Evolutionary conservation across 2,113 vertebrate genomes (phyloP), one percentile per base, ranked within the genome.

Genomic region (Ploceus nigricollis): DNA sequence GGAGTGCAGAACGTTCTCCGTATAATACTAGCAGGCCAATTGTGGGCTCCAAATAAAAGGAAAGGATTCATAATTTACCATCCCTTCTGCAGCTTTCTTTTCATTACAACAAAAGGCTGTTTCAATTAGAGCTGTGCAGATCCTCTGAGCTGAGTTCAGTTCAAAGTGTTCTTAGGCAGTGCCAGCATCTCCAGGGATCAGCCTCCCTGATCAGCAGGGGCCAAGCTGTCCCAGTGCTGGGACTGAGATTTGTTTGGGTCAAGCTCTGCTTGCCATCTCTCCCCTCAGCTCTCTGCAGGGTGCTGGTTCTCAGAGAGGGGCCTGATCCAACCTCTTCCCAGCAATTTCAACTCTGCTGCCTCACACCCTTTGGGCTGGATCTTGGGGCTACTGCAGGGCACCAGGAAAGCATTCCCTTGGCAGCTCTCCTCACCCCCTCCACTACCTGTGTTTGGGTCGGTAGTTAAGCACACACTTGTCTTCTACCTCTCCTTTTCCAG

Each of bases 41-140:
- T n/a, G 28, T 48, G 64, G 63, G 68, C 48, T 94, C 64, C 83
- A 93, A 96, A 95, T 82, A 58, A 96, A 93, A 94, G 69, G 48
- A 90, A 89, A 87, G n/a, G 56, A 85, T 71, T 96, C 82, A 71
- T 81, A 69, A 47, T 82, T 93, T 93, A 86, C 75, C 85, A 86
- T 66, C 39, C 75, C 66, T 89, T 90, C 84, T 85, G 78, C 68
- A 90, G 78, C 50, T 87, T 82, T 91, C 92, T 71, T 95, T 93
- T 94, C 79, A 40, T 66, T 66, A 81, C 47, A 89, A 91, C 82
- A 89, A 80, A 93, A 90, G 72, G 56, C 48, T 58, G 61, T 89
- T 96, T 95, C 82, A 84, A 64, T 81, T 71, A 92, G 68, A 89
- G 72, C 37, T n/a, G 37, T 27, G 63, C 90, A 69, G 78, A 95